A percentile compares a stretch with the other conserved stretches of the same genome.
Conservation (phyloP, 2,113 vertebrate genomes). For the Alces alces region DNA sequence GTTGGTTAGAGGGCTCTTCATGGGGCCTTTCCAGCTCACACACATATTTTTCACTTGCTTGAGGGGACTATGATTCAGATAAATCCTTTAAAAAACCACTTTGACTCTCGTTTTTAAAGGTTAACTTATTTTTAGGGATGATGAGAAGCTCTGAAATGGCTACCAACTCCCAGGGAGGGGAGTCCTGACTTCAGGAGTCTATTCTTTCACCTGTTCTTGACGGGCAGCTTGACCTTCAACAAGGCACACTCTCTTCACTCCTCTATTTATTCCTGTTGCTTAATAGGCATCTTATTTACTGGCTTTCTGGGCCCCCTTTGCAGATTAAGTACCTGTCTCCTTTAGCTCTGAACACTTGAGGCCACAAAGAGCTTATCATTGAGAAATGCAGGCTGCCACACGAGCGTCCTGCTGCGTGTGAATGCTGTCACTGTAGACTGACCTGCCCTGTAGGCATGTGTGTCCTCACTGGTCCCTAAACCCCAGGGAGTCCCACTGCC, state of each 20-base stretch:
- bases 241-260: neutral
- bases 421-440: neutral
- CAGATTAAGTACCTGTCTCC: neutral
- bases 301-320: neutral
- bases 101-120: neutral
- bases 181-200: neutral
- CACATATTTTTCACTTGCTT: neutral
- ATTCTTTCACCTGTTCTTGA: neutral
- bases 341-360: neutral
- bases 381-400: neutral
- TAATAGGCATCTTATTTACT: neutral
- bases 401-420: accelerated
- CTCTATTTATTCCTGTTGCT: neutral
- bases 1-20: neutral
- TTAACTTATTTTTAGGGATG: neutral
- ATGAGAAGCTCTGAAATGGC: neutral
- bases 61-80: neutral
- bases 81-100: neutral
- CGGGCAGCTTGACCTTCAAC: constrained; percentile 20
- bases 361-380: neutral
- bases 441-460: accelerated
- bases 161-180: neutral
- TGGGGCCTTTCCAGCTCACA: neutral
- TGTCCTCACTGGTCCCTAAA: neutral
- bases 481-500: accelerated